These are phyloP conservation scores for Pygoscelis antarcticus DNA, from an alignment of 2,113 vertebrate genomes.

Conservation along the genomic window DNA sequence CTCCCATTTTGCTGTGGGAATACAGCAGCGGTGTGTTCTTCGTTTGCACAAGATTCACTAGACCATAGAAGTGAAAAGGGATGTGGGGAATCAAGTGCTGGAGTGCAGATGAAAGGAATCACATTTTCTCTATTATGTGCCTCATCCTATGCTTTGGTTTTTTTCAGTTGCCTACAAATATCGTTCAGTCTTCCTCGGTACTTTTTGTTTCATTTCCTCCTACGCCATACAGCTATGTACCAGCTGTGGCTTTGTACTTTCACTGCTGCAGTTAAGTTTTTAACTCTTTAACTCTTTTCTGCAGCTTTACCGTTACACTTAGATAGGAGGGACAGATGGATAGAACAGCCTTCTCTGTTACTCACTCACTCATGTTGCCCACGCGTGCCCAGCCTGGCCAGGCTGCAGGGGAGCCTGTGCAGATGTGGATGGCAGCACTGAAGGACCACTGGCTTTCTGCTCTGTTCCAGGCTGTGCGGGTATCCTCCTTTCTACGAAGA, in stretches of 20 bases:
- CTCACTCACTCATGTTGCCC: fast-evolving
- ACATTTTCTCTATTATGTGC: neutral
- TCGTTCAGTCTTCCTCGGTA: neutral
- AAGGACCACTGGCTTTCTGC: neutral
- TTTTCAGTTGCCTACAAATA: neutral
- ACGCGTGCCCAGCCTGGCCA: neutral
- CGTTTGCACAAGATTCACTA: neutral
- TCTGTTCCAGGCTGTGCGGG: conserved; percentile 84
- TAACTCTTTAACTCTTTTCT: neutral
- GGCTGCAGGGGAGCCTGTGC: neutral
- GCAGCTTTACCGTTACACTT: neutral
- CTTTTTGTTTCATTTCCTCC: conserved; percentile 29
- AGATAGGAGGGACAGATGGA: neutral
- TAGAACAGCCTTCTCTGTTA: neutral
- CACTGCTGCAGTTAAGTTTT: neutral
- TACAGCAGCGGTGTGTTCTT: fast-evolving
- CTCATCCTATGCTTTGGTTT: neutral
- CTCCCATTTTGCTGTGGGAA: neutral
- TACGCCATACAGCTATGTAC: neutral
- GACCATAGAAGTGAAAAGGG: neutral
- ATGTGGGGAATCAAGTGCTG: neutral
- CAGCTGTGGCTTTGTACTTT: conserved; percentile 54
- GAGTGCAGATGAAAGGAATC: neutral
- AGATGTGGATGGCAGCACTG: fast-evolving
- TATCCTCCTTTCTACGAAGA: conserved; percentile 96